Conservation (phyloP, 1,140 invertebrate genomes). For the Trichonephila clavipes region DNA sequence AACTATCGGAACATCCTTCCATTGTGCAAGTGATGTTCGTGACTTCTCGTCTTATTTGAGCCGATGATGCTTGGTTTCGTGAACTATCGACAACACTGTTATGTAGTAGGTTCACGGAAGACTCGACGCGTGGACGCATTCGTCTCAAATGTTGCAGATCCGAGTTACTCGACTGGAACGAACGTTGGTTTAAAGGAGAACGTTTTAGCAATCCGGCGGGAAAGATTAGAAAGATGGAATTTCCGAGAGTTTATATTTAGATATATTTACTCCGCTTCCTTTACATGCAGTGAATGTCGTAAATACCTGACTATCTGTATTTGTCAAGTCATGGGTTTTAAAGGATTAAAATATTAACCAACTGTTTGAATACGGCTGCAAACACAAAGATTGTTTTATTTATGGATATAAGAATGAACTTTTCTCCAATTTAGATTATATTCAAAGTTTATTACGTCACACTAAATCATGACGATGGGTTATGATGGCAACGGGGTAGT, state of each 20-base stretch:
- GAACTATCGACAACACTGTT: not conserved
- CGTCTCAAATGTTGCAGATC: not conserved
- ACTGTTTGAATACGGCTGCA: no score
- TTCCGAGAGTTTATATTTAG: not conserved
- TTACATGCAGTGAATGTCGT: not conserved
- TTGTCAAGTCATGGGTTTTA: no score
- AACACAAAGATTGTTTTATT: no score
- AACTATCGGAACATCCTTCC: not conserved
- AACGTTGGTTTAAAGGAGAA: not conserved
- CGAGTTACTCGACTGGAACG: not conserved
- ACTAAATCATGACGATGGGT: no score
- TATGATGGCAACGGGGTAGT: no score
- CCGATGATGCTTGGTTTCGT: not conserved
- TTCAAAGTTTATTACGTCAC: no score
- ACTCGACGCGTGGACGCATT: conserved; percentile 3
- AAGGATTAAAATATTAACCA: no score
- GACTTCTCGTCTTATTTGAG: not conserved
- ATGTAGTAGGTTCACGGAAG: not conserved
- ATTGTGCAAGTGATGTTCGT: not conserved
- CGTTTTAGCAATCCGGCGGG: not conserved
- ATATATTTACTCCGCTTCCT: conserved; percentile 15
- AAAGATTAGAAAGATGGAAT: not conserved
- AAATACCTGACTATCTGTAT: not conserved
- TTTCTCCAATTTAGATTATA: no score
- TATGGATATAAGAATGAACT: no score